A percentile compares a stretch with the other conserved stretches of the same genome.
These are phyloP conservation scores for Neodiprion lecontei DNA, from an alignment of 1,140 invertebrate genomes.

Conservation along the genomic window DNA sequence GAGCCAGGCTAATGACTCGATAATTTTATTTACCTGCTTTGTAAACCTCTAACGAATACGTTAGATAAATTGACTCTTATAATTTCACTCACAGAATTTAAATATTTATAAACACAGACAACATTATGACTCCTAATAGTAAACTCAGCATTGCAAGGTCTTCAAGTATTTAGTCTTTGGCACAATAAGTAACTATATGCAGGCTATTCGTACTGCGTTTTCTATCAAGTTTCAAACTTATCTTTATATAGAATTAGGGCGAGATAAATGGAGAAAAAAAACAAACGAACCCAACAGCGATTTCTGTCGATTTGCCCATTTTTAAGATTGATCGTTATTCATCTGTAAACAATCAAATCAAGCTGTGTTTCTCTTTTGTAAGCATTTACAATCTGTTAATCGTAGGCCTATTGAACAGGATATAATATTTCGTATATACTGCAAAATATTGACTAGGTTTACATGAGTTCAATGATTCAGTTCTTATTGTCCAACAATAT, in stretches of 20 bases:
- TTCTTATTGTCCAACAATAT: conserved; percentile 12
- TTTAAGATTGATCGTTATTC: too few relatives aligned
- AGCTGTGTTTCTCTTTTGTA: too few relatives aligned
- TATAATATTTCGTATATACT: not conserved
- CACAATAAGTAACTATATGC: not conserved
- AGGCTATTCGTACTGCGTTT: not conserved
- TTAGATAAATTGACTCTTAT: not conserved
- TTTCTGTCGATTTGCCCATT: too few relatives aligned
- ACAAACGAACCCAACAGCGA: too few relatives aligned
- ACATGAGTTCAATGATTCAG: not conserved
- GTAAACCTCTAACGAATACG: too few relatives aligned
- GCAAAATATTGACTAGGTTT: conserved; percentile 15
- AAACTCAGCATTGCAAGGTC: not conserved
- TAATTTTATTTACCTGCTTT: too few relatives aligned
- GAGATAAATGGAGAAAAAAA: too few relatives aligned
- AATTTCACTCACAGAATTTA: not conserved
- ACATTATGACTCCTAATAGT: not conserved
- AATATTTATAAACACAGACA: not conserved
- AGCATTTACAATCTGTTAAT: too few relatives aligned
- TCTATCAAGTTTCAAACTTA: too few relatives aligned
- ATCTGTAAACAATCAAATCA: too few relatives aligned
- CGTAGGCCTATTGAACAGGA: not conserved
- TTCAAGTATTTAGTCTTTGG: not conserved
- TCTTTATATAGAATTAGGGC: too few relatives aligned
- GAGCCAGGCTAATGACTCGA: too few relatives aligned